phyloP scores from a whole-genome alignment of 2,113 vertebrate species.

The Percopsis transmontana region DNA sequence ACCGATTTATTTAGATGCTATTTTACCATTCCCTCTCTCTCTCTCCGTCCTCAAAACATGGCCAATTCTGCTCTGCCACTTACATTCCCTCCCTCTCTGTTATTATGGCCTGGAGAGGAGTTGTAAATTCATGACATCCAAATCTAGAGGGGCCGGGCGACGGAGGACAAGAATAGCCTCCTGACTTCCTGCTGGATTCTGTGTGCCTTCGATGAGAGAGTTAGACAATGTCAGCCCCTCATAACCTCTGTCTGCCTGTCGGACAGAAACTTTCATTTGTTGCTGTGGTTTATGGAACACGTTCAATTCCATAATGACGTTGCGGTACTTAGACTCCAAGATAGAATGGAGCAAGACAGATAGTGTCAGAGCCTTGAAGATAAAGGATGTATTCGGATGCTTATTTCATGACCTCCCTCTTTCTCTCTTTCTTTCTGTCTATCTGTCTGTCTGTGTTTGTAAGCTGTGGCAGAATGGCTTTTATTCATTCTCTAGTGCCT shows the following conservation, averaged over 20 bases:
- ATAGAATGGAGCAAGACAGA: constrained; percentile 22
- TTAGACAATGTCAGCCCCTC: constrained; percentile 48
- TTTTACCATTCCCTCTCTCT: not conserved
- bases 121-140: constrained; percentile 58
- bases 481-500: not conserved
- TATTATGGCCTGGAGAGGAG: constrained; percentile 47
- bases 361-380: constrained; percentile 8
- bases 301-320: constrained; percentile 15
- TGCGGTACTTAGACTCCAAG: constrained; percentile 8
- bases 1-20: not conserved
- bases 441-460: constrained; percentile 1
- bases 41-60: constrained; percentile 3
- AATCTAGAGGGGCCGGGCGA: constrained; percentile 44
- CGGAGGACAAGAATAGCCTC: constrained; percentile 58
- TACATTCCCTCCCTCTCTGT: constrained; percentile 20
- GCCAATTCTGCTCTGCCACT: constrained; percentile 8
- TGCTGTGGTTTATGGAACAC: constrained; percentile 47
- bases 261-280: constrained; percentile 48
- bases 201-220: constrained; percentile 54
- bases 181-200: constrained; percentile 46
- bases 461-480: not conserved
- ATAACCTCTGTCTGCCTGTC: constrained; percentile 38
- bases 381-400: constrained; percentile 29
- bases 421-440: not conserved
- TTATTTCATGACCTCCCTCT: constrained; percentile 11